These are phyloP conservation scores for Phalacrocorax pelagicus DNA, from an alignment of 2,113 vertebrate species.

Conservation along the genomic window DNA sequence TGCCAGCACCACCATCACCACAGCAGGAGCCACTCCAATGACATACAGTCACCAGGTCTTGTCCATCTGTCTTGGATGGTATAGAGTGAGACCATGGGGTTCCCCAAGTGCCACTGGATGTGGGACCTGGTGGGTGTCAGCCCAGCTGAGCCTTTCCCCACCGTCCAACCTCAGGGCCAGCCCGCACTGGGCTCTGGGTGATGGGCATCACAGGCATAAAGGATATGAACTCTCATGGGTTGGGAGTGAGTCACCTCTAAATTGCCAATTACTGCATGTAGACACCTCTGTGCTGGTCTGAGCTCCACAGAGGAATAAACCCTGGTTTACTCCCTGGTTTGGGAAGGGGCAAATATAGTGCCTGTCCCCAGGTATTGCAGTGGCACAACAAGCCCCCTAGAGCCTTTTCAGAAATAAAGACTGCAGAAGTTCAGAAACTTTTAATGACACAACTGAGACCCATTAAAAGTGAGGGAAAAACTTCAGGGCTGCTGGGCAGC, in stretches of 20 bases:
- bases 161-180: neutral
- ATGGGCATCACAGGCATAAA: neutral
- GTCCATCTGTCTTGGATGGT: neutral
- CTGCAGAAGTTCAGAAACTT: neutral
- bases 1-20: neutral
- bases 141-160: neutral
- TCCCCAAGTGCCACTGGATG: neutral
- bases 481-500: neutral
- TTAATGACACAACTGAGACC: neutral
- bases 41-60: neutral
- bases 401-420: neutral
- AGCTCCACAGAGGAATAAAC: neutral
- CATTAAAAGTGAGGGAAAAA: neutral
- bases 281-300: neutral
- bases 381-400: neutral
- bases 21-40: accelerated
- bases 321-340: neutral
- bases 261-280: neutral
- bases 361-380: neutral
- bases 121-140: neutral
- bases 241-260: neutral
- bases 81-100: neutral
- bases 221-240: neutral
- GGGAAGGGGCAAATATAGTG: neutral
- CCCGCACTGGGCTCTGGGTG: accelerated